These are phyloP conservation scores for Ploceus nigricollis DNA, from an alignment of 2,113 vertebrate species.

Conservation along the genomic window DNA sequence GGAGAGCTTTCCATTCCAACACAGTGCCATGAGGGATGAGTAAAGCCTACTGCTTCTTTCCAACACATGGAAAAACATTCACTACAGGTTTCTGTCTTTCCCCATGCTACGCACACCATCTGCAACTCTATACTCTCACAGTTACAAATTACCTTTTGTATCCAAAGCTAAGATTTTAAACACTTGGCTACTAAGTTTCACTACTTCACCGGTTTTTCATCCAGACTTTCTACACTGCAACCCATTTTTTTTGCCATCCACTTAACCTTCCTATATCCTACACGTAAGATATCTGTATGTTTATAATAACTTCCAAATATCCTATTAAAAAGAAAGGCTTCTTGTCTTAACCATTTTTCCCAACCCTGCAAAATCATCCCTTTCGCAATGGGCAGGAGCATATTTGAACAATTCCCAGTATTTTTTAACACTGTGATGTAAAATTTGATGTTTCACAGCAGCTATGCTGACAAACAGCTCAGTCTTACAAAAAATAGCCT, in stretches of 20 bases:
- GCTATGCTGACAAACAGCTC: neutral
- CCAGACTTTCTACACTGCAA: neutral
- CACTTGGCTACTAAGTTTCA: neutral
- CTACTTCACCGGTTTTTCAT: neutral
- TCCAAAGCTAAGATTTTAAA: neutral
- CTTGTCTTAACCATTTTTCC: neutral
- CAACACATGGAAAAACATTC: neutral
- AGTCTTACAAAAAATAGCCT: neutral
- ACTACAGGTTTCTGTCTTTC: neutral
- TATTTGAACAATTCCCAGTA: neutral
- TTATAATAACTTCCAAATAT: neutral
- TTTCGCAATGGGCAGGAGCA: neutral
- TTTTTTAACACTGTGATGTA: neutral
- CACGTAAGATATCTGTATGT: neutral
- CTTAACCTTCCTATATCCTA: neutral
- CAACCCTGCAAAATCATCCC: neutral
- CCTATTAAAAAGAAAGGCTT: neutral
- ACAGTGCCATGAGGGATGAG: accelerated
- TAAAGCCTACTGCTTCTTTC: neutral
- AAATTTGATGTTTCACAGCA: neutral
- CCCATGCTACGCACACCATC: accelerated
- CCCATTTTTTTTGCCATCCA: neutral
- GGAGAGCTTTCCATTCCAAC: neutral
- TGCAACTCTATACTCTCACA: neutral
- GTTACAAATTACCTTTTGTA: neutral